These are phyloP conservation scores for Drosophila truncata DNA, from an alignment of 1,140 invertebrate genomes.

Conservation along the genomic window DNA sequence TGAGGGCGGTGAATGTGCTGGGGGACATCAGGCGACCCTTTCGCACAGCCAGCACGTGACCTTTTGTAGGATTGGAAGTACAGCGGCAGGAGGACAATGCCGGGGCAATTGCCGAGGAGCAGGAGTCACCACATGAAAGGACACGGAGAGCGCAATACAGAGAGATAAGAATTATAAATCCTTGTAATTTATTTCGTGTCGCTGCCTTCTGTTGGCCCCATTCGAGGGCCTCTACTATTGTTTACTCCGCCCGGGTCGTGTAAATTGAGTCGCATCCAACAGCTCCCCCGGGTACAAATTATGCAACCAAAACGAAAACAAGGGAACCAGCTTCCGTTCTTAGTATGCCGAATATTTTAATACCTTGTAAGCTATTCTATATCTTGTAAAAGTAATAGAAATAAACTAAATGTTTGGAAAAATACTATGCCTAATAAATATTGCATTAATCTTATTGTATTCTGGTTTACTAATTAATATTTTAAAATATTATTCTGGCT, in stretches of 20 bases:
- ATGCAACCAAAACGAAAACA: conserved; percentile 48
- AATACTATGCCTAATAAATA: too few species aligned
- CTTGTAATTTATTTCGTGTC: conserved; percentile 78
- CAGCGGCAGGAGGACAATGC: conserved; percentile 25
- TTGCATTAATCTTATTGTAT: background rate
- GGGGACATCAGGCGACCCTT: conserved; percentile 85
- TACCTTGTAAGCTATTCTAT: background rate
- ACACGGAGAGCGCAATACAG: conserved; percentile 7
- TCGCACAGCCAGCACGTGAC: conserved; percentile 84
- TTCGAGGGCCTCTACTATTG: conserved; percentile 38
- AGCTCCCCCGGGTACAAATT: conserved; percentile 36
- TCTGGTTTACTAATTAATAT: too few species aligned
- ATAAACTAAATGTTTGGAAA: too few species aligned
- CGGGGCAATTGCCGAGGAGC: conserved; percentile 19
- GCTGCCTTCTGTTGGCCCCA: conserved; percentile 17
- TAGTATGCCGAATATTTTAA: background rate
- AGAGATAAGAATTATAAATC: conserved; percentile 79
- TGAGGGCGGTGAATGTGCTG: conserved; percentile 88
- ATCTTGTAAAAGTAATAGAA: background rate
- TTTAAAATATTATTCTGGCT: too few species aligned
- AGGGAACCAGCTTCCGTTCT: background rate
- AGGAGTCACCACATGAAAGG: conserved; percentile 25
- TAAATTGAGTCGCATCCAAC: conserved; percentile 52
- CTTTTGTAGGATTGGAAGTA: conserved; percentile 72
- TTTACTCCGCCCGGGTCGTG: conserved; percentile 43